Conservation (phyloP, 2,888 invertebrate species). For the Aleiodes alternator region DNA sequence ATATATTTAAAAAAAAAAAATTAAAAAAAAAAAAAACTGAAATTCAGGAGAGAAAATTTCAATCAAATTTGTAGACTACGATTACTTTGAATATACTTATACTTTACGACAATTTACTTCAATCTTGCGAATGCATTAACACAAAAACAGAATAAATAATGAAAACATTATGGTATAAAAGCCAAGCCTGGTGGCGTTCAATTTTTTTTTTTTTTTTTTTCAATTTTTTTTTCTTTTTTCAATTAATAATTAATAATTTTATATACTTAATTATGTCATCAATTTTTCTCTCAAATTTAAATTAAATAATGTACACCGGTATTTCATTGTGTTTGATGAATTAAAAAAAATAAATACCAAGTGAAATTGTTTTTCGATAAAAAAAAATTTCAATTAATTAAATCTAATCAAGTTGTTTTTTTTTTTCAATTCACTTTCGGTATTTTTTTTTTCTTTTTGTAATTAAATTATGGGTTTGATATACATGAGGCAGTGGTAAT, state of each 20-base stretch:
- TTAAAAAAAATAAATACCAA: neutral
- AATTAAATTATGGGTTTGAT: slow-evolving; percentile 4
- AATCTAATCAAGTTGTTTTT: neutral
- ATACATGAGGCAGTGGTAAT: slow-evolving; percentile 37
- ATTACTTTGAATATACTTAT: slow-evolving; percentile 74
- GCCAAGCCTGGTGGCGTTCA: slow-evolving; percentile 72
- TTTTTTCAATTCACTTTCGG: neutral
- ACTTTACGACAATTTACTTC: slow-evolving; percentile 75
- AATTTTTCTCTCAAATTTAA: neutral
- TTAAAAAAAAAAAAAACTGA: slow-evolving; percentile 8
- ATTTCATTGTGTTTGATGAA: neutral
- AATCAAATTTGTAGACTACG: slow-evolving; percentile 68
- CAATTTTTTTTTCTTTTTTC: slow-evolving; percentile 37
- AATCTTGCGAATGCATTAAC: slow-evolving; percentile 75
- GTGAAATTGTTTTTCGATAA: too few relatives aligned
- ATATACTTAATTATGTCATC: slow-evolving; percentile 11
- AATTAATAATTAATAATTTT: slow-evolving; percentile 10
- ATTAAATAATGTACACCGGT: slow-evolving; percentile 17
- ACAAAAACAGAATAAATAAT: slow-evolving; percentile 70
- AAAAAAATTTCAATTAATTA: neutral
- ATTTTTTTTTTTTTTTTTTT: slow-evolving; percentile 49
- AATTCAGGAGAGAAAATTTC: slow-evolving; percentile 58
- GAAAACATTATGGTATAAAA: slow-evolving; percentile 71
- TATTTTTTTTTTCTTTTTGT: slow-evolving; percentile 4
- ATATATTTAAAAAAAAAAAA: slow-evolving; percentile 33